Evolutionary conservation across 2,797 vertebrate genomes (phyloP).

Genomic region (Myripristis murdjan): DNA sequence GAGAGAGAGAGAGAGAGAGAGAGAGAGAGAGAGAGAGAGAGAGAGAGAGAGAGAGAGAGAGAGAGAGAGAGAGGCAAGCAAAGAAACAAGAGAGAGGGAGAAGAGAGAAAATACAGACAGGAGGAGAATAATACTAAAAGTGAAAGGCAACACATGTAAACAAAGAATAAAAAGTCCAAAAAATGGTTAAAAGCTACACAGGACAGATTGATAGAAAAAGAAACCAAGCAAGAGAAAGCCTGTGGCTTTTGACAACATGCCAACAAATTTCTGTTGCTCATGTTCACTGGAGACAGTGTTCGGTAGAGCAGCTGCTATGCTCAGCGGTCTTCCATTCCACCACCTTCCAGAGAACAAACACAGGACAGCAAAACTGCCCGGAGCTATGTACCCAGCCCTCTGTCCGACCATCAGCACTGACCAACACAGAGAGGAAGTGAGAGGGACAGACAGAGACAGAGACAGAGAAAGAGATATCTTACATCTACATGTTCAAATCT

Average conservation of each 20-base stretch:
- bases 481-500: no score
- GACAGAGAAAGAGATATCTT: not conserved
- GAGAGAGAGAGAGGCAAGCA: not conserved
- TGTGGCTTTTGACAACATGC: slow-evolving; percentile 46
- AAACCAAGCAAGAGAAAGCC: slow-evolving; percentile 9
- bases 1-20: not conserved
- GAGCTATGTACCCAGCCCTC: slow-evolving; percentile 11
- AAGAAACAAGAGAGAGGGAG: not conserved
- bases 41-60: slow-evolving; percentile 1
- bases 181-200: not conserved
- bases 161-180: slow-evolving; percentile 11
- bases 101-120: not conserved
- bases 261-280: slow-evolving; percentile 38
- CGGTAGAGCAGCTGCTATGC: slow-evolving; percentile 37
- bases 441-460: not conserved
- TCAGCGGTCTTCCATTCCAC: slow-evolving; percentile 38
- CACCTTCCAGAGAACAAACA: slow-evolving; percentile 25
- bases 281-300: slow-evolving; percentile 53
- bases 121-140: slow-evolving; percentile 6
- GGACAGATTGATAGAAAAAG: slow-evolving; percentile 1
- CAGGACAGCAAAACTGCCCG: slow-evolving; percentile 19
- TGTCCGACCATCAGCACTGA: slow-evolving; percentile 6
- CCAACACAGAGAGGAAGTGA: not conserved
- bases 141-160: not conserved
- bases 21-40: not conserved